Evolutionary conservation across 2,888 invertebrate species (phyloP).

Genomic region (Leptopilina myrica): DNA sequence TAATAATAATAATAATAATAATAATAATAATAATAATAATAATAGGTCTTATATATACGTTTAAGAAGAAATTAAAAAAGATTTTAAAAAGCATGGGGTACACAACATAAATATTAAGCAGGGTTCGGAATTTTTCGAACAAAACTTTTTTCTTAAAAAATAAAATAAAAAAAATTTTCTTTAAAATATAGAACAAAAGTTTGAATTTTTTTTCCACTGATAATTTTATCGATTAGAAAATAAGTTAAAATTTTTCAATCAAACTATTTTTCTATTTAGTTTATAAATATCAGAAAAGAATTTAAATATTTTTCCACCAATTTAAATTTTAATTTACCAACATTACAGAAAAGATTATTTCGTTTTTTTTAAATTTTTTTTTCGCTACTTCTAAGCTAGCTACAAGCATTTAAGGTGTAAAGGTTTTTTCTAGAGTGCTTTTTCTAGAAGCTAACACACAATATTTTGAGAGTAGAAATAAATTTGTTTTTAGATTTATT

Average conservation of each 20-base stretch:
- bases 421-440: slow-evolving; percentile 43
- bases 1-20: neutral
- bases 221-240: too few species aligned
- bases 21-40: neutral
- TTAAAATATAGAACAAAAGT: slow-evolving; percentile 32
- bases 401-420: slow-evolving; percentile 2
- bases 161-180: too few species aligned
- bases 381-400: slow-evolving; percentile 25
- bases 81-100: slow-evolving; percentile 55
- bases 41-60: neutral
- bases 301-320: too few species aligned
- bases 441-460: neutral
- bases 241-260: too few species aligned
- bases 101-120: slow-evolving; percentile 56
- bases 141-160: neutral
- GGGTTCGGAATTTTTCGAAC: slow-evolving; percentile 10
- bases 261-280: too few species aligned
- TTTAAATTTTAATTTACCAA: too few species aligned
- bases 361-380: neutral
- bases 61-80: neutral
- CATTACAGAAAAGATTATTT: slow-evolving; percentile 57
- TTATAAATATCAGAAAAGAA: too few species aligned
- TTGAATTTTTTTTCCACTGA: slow-evolving; percentile 10
- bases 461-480: neutral
- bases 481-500: too few species aligned